Conservation (phyloP, 2,113 vertebrate genomes). For the Helogale parvula region DNA sequence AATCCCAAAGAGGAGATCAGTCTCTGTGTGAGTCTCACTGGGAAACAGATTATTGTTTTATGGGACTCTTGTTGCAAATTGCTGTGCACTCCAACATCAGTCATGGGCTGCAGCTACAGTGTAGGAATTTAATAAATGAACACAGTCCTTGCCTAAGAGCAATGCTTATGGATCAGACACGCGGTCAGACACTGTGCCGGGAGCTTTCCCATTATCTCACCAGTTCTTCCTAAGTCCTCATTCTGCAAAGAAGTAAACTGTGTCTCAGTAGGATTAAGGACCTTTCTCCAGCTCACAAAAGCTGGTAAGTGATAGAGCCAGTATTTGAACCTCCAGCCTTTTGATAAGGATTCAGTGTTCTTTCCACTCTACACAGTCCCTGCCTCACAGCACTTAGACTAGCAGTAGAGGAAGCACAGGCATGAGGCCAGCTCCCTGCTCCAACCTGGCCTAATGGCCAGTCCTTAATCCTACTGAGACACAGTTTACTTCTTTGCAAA, state of each 20-base stretch:
- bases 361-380: neutral
- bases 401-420: fast-evolving
- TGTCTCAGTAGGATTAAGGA: neutral
- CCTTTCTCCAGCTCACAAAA: neutral
- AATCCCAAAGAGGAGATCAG: neutral
- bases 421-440: neutral
- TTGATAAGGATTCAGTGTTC: neutral
- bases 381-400: neutral
- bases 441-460: fast-evolving
- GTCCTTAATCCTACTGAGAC: too few species aligned
- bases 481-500: too few species aligned
- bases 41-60: conserved; percentile 57
- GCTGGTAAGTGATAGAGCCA: neutral
- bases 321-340: neutral
- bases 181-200: neutral
- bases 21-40: neutral
- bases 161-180: neutral
- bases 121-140: neutral
- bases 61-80: conserved; percentile 34
- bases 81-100: conserved; percentile 13
- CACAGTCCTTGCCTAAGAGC: neutral
- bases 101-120: neutral
- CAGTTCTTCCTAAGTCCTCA: neutral
- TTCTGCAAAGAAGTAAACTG: neutral
- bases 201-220: neutral